Evolutionary conservation across 1,140 invertebrate genomes (phyloP).

Genomic region (Caerostris darwini): DNA sequence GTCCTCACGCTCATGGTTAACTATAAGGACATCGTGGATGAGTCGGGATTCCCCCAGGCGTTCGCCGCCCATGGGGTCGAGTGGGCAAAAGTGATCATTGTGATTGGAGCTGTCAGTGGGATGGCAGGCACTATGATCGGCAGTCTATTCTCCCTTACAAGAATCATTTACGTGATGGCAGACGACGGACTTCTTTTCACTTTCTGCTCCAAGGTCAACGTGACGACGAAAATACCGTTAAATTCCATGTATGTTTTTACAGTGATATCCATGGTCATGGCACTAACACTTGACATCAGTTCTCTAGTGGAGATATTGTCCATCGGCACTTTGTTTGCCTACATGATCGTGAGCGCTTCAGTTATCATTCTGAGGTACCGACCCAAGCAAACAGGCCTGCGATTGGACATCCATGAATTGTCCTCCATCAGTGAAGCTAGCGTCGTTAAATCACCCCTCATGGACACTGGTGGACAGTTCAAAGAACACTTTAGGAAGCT

Average conservation of each 20-base stretch:
- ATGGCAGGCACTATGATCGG: slow-evolving; percentile 93
- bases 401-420: slow-evolving; percentile 37
- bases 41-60: slow-evolving; percentile 92
- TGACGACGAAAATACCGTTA: slow-evolving; percentile 87
- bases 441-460: neutral
- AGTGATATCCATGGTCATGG: slow-evolving; percentile 88
- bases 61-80: slow-evolving; percentile 85
- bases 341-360: slow-evolving; percentile 94
- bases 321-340: slow-evolving; percentile 94
- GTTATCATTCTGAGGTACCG: slow-evolving; percentile 88
- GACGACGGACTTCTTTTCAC: slow-evolving; percentile 87
- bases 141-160: slow-evolving; percentile 90
- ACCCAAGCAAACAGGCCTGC: neutral
- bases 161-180: slow-evolving; percentile 94
- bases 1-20: slow-evolving; percentile 93
- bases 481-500: slow-evolving; percentile 38
- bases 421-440: slow-evolving; percentile 28
- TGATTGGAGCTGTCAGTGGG: slow-evolving; percentile 92
- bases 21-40: slow-evolving; percentile 87
- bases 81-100: slow-evolving; percentile 94
- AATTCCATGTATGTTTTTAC: slow-evolving; percentile 91
- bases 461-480: slow-evolving; percentile 42
- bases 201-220: slow-evolving; percentile 80
- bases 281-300: slow-evolving; percentile 93
- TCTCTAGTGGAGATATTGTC: slow-evolving; percentile 97